phyloP scores from a whole-genome alignment of 1,140 invertebrate genomes.

The Conus betulinus region DNA sequence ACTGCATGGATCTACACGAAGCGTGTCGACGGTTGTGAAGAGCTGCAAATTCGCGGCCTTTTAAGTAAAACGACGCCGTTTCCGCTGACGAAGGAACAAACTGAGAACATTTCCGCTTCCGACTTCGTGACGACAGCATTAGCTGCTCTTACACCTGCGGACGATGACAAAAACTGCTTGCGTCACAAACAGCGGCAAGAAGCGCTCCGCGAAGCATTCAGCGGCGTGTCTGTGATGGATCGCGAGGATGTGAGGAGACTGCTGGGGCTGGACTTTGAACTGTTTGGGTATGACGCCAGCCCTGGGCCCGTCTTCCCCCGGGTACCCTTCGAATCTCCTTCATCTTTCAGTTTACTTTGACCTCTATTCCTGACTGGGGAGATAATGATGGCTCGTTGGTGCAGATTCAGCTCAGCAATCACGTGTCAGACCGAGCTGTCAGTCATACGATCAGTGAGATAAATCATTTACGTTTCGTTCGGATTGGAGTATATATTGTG shows the following conservation, averaged over 20 bases:
- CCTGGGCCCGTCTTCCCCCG: not conserved
- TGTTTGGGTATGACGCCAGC: not conserved
- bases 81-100: slow-evolving; percentile 44
- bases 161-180: not conserved
- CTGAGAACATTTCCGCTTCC: not conserved
- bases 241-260: not conserved
- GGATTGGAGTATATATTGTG: not conserved
- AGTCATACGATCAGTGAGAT: not conserved
- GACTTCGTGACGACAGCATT: not conserved
- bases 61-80: slow-evolving; percentile 54
- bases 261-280: not conserved
- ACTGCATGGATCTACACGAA: slow-evolving; percentile 62
- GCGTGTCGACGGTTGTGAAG: slow-evolving; percentile 58
- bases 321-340: not conserved
- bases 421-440: not conserved
- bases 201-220: not conserved
- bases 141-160: not conserved
- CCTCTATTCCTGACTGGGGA: not conserved
- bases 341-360: not conserved
- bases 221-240: not conserved
- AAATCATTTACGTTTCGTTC: not conserved
- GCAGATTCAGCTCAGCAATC: not conserved
- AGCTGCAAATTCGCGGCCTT: slow-evolving; percentile 68
- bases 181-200: not conserved
- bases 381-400: not conserved